A percentile compares a stretch with the other conserved stretches of the same genome.
phyloP scores from a whole-genome alignment of 2,888 invertebrate species.

The Nomada lathburiana region DNA sequence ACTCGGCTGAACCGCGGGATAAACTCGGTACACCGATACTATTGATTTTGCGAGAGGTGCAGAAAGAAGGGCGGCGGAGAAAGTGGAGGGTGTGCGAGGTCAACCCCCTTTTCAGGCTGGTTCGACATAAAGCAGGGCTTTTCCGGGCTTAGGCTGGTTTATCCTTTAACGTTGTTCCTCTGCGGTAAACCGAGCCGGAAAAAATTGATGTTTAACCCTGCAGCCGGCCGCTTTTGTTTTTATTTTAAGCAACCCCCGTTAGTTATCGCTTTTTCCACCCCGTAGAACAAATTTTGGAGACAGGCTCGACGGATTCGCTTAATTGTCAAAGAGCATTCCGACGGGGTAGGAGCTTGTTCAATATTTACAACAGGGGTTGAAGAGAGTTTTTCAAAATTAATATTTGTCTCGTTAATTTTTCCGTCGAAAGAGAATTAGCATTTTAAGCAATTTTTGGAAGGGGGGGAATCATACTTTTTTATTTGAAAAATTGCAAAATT shows the following conservation, averaged over 20 bases:
- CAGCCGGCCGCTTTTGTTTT: neutral
- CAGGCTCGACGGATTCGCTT: too few relatives aligned
- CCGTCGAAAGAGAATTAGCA: too few relatives aligned
- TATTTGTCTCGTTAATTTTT: too few relatives aligned
- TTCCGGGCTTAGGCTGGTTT: conserved; percentile 55
- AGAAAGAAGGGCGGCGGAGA: conserved; percentile 56
- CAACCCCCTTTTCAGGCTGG: conserved; percentile 61
- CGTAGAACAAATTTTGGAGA: neutral
- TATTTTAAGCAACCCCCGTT: conserved; percentile 4
- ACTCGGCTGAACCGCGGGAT: conserved; percentile 59
- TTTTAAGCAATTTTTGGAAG: too few relatives aligned
- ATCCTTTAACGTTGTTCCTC: conserved; percentile 54
- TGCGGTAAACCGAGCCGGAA: conserved; percentile 14
- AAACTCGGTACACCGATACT: conserved; percentile 68
- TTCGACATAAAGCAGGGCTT: conserved; percentile 47
- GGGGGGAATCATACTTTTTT: neutral
- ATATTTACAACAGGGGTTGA: too few relatives aligned
- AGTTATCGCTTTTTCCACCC: neutral
- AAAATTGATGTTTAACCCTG: conserved; percentile 40
- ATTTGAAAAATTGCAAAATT: neutral
- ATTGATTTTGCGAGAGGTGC: conserved; percentile 69
- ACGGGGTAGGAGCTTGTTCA: too few relatives aligned
- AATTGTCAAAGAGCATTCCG: too few relatives aligned
- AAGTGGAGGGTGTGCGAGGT: conserved; percentile 65
- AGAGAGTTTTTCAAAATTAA: too few relatives aligned